Conservation (phyloP, 1,140 invertebrate species). For the Caenorhabditis remanei region DNA sequence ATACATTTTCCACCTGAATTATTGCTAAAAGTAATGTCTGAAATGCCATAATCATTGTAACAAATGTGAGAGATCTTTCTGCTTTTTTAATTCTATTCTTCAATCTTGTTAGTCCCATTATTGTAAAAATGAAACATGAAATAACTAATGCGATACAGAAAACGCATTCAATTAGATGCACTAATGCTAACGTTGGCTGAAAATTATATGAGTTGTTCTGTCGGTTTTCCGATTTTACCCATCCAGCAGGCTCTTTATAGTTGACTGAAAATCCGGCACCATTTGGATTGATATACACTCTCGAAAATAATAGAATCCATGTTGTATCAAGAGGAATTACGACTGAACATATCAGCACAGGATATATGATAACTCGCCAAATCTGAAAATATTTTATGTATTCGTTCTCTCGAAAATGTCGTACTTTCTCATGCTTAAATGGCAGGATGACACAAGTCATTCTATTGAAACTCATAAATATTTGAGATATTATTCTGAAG, state of each 20-base stretch:
- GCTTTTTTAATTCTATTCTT: neutral
- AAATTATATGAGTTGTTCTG: neutral
- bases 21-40: neutral
- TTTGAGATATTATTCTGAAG: neutral
- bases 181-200: neutral
- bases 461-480: slow-evolving; percentile 11
- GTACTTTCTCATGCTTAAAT: neutral
- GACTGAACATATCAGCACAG: neutral
- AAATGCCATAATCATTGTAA: neutral
- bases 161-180: neutral
- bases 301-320: neutral
- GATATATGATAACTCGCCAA: neutral
- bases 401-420: neutral
- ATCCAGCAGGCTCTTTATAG: neutral
- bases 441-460: slow-evolving; percentile 17
- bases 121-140: neutral
- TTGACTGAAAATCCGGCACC: neutral
- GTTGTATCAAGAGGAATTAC: neutral
- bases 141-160: neutral
- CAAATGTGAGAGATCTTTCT: neutral
- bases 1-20: neutral
- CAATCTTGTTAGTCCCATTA: neutral
- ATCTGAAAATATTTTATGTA: neutral
- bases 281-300: neutral
- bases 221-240: neutral